Evolutionary conservation across 1,140 invertebrate species (phyloP).

Genomic region (Penaeus chinensis): DNA sequence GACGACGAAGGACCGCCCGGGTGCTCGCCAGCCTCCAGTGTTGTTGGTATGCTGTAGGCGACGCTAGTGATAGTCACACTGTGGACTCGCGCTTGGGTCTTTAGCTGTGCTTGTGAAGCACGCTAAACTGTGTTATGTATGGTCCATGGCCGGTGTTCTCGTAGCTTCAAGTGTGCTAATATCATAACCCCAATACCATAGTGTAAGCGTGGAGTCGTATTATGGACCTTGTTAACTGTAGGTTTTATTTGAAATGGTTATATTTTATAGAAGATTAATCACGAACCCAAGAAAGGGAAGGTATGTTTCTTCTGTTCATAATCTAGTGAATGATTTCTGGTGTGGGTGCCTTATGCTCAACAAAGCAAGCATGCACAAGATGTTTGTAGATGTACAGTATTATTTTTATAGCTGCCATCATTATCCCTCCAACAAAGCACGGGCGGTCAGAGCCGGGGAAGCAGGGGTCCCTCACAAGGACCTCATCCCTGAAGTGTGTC

Average conservation of each 20-base stretch:
- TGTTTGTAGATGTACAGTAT: conserved; percentile 62
- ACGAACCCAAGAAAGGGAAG: conserved; percentile 55
- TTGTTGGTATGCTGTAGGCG: conserved; percentile 51
- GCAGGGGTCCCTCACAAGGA: conserved; percentile 2
- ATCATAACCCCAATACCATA: conserved; percentile 57
- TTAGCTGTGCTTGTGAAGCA: conserved; percentile 59
- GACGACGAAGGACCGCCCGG: conserved; percentile 21
- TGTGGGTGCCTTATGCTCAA: conserved; percentile 63
- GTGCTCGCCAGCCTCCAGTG: conserved; percentile 42
- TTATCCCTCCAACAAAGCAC: conserved; percentile 57
- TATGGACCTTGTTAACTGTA: conserved; percentile 58
- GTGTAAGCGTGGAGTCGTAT: conserved; percentile 56
- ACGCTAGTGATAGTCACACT: conserved; percentile 55
- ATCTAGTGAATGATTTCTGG: conserved; percentile 57
- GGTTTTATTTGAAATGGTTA: conserved; percentile 62
- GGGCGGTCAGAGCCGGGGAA: conserved; percentile 56
- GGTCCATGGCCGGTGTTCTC: conserved; percentile 60
- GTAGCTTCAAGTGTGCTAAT: conserved; percentile 62
- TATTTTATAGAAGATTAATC: conserved; percentile 61
- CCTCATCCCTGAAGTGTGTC: no score
- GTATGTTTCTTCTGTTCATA: conserved; percentile 59
- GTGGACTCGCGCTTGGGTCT: conserved; percentile 45
- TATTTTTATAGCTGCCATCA: conserved; percentile 61
- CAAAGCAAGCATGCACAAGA: conserved; percentile 62
- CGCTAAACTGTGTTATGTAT: conserved; percentile 61